These are phyloP conservation scores for Oscheius onirici DNA, from an alignment of 2,888 invertebrate species.

Conservation along the genomic window DNA sequence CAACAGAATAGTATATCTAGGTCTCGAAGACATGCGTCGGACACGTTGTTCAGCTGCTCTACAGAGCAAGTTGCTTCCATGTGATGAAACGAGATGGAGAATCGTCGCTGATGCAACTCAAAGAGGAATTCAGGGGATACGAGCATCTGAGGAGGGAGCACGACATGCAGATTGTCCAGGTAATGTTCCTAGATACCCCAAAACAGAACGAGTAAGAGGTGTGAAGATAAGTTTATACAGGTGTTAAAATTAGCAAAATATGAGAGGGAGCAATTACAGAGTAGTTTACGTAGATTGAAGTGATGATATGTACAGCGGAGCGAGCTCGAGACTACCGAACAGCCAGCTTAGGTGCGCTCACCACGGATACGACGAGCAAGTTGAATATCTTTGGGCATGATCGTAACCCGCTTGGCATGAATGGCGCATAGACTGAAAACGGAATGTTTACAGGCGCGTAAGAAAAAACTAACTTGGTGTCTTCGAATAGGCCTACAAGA, in stretches of 20 bases:
- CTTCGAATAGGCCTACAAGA: too few species aligned
- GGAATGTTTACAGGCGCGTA: too few species aligned
- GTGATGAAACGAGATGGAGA: conserved; percentile 85
- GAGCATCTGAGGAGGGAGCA: conserved; percentile 92
- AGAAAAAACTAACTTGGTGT: too few species aligned
- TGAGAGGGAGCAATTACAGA: too few species aligned
- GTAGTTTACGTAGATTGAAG: too few species aligned
- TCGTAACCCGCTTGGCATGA: conserved; percentile 94
- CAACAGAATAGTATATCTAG: conserved; percentile 12
- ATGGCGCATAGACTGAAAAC: conserved; percentile 77
- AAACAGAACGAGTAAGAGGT: neutral
- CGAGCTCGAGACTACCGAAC: neutral
- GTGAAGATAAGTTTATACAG: too few species aligned
- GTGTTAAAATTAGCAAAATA: too few species aligned
- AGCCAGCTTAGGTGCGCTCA: conserved; percentile 75
- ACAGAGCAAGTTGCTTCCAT: conserved; percentile 97
- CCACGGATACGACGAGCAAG: conserved; percentile 75
- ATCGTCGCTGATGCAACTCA: conserved; percentile 91
- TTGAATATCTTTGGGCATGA: conserved; percentile 82
- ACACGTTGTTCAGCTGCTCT: conserved; percentile 95
- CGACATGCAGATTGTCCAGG: conserved; percentile 90
- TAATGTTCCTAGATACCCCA: neutral
- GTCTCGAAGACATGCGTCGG: conserved; percentile 99
- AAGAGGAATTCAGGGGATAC: conserved; percentile 78
- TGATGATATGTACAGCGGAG: too few species aligned